A percentile compares a stretch with the other conserved stretches of the same genome.
Evolutionary conservation across 1,140 invertebrate genomes (phyloP).

Genomic region (Drosophila pectinifera): DNA sequence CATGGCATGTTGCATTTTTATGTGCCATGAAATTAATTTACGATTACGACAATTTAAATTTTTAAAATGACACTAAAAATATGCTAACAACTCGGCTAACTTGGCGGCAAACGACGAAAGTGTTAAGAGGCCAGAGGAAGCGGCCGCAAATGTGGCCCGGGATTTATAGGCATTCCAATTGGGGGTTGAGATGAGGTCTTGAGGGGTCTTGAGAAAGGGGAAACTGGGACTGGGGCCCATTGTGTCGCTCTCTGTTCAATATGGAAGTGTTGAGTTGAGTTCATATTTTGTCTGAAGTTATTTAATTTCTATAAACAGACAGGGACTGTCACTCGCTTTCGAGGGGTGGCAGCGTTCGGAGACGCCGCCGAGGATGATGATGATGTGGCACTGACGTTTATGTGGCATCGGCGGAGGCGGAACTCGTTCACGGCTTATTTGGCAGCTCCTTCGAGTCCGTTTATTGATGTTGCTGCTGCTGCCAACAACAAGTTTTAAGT

Average conservation of each 20-base stretch:
- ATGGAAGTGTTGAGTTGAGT: conserved; percentile 48
- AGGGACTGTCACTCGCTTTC: conserved; percentile 11
- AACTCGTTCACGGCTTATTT: conserved; percentile 56
- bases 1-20: conserved; percentile 65
- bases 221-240: neutral
- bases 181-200: conserved; percentile 5
- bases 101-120: conserved; percentile 60
- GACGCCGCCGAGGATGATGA: neutral
- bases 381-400: conserved; percentile 51
- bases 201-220: conserved; percentile 8
- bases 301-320: conserved; percentile 46
- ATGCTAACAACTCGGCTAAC: conserved; percentile 69
- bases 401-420: conserved; percentile 37
- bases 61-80: conserved; percentile 83
- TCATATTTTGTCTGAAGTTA: conserved; percentile 42
- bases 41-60: conserved; percentile 84
- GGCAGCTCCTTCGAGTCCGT: conserved; percentile 34
- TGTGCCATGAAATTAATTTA: conserved; percentile 85
- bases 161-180: conserved; percentile 50
- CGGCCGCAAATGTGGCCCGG: conserved; percentile 59
- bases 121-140: conserved; percentile 64
- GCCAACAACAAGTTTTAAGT: conserved; percentile 49
- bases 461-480: conserved; percentile 32
- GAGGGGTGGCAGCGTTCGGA: conserved; percentile 9
- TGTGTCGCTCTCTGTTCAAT: conserved; percentile 30